A percentile compares a stretch with the other conserved stretches of the same genome.
These are phyloP conservation scores for Puffinus mauretanicus DNA, from an alignment of 2,113 vertebrate species.

Conservation along the genomic window DNA sequence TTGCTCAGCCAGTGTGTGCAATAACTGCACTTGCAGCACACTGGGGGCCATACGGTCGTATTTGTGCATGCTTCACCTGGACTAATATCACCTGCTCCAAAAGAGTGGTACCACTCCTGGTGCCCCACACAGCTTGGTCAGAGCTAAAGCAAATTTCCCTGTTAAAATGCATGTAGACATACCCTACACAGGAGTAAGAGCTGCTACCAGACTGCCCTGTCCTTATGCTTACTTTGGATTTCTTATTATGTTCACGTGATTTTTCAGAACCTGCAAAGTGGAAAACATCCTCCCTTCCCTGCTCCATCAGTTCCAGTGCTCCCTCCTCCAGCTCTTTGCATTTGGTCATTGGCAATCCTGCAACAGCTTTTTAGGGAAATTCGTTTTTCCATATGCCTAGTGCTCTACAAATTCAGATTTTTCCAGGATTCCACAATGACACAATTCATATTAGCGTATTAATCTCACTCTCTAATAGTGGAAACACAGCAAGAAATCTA, in stretches of 20 bases:
- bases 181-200: background rate
- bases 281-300: background rate
- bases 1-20: background rate
- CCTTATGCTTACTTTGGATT: background rate
- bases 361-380: background rate
- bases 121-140: background rate
- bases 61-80: background rate
- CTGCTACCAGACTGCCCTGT: background rate
- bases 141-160: background rate
- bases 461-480: background rate
- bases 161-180: background rate
- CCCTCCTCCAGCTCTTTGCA: background rate
- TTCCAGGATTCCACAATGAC: background rate
- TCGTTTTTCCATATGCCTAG: background rate
- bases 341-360: background rate
- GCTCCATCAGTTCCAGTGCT: background rate
- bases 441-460: background rate
- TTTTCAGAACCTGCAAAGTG: background rate
- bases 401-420: background rate
- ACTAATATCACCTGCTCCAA: background rate
- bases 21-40: rapidly evolving
- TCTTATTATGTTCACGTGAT: background rate
- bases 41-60: background rate
- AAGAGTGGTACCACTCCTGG: background rate
- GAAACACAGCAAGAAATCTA: background rate